Percentiles rank a stretch among this genome's conserved stretches.
phyloP scores from a whole-genome alignment of 2,113 vertebrate genomes.

The Daubentonia madagascariensis region DNA sequence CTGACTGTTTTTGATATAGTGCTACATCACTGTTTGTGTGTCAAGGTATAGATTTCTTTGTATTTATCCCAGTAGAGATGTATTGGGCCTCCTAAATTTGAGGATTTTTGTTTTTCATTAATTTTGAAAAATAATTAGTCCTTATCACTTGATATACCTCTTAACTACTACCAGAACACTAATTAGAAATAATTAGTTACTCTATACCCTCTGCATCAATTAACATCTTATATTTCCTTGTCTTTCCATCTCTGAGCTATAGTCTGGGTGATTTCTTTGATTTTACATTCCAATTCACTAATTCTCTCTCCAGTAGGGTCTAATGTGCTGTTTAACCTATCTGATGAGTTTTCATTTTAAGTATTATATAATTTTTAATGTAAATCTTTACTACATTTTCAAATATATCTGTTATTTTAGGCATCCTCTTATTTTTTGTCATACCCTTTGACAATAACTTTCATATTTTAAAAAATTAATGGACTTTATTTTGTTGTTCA shows the following conservation, averaged over 20 bases:
- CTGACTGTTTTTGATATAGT: background rate
- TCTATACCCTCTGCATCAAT: fast-evolving
- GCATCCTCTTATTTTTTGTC: background rate
- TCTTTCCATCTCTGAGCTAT: background rate
- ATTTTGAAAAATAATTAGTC: background rate
- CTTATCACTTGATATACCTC: too few relatives aligned
- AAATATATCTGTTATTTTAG: background rate
- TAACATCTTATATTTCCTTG: too few relatives aligned
- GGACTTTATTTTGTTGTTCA: background rate
- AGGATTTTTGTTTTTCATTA: background rate
- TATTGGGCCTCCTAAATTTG: background rate
- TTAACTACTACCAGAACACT: background rate
- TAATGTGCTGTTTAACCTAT: background rate
- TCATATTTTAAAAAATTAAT: background rate
- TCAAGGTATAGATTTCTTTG: background rate
- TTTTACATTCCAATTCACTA: background rate
- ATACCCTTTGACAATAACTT: background rate
- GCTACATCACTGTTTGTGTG: fast-evolving
- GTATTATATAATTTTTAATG: background rate
- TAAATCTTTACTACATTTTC: background rate
- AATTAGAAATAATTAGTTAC: too few relatives aligned
- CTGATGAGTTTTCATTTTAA: background rate
- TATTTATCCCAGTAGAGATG: background rate
- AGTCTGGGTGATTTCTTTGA: too few relatives aligned
- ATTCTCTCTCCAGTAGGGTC: background rate